These are phyloP conservation scores for Neria commutata DNA, from an alignment of 2,888 invertebrate genomes.

Conservation along the genomic window DNA sequence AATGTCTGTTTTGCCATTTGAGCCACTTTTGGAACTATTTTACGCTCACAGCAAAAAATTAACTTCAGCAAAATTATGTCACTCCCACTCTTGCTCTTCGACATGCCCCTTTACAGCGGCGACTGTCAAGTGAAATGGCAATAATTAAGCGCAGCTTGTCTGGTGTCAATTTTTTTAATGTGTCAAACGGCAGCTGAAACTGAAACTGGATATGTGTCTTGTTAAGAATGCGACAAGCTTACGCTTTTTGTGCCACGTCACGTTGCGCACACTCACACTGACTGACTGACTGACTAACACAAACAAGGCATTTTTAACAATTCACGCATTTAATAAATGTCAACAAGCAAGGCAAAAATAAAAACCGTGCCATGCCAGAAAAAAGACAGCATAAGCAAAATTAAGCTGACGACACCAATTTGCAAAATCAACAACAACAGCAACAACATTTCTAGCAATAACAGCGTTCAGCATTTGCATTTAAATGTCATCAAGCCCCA, in stretches of 20 bases:
- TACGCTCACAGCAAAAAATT: too few relatives aligned
- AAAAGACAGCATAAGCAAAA: neutral
- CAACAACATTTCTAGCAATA: neutral
- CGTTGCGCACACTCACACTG: too few relatives aligned
- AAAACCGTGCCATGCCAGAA: neutral
- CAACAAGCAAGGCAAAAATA: conserved; percentile 3
- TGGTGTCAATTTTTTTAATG: too few relatives aligned
- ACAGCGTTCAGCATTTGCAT: neutral
- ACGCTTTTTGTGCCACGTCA: conserved; percentile 6
- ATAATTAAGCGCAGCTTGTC: too few relatives aligned
- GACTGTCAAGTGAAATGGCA: too few relatives aligned
- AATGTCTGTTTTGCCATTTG: too few relatives aligned
- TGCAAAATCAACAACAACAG: neutral
- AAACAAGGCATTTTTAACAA: conserved; percentile 1
- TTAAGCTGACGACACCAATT: neutral
- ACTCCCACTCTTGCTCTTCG: too few relatives aligned
- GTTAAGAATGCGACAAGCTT: conserved; percentile 17
- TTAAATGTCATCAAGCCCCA: neutral
- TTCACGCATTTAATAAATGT: neutral
- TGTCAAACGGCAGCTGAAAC: too few relatives aligned
- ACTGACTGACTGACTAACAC: neutral
- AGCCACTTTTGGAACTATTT: too few relatives aligned
- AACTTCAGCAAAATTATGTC: too few relatives aligned
- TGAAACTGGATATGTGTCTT: too few relatives aligned
- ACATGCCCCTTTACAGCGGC: too few relatives aligned